Evolutionary conservation across 2,113 vertebrate species (phyloP), one percentile per base, ranked within the genome.

Genomic region (Syngnathoides biaculeatus): DNA sequence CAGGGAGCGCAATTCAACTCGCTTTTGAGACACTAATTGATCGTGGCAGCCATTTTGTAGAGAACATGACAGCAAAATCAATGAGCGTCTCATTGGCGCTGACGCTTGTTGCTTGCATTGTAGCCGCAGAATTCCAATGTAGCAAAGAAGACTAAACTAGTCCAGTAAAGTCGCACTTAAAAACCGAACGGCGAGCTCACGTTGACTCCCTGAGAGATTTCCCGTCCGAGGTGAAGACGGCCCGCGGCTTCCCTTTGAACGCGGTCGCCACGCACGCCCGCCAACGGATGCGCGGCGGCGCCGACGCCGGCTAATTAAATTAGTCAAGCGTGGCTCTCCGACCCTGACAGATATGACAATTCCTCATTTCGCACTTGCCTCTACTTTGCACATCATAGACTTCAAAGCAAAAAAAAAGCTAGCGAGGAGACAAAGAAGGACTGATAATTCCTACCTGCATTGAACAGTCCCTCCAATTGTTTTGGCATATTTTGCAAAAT

Each of bases 231-330:
- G n/a, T 52, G 22, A 20, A 47, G 6, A 5, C 15, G 5, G 19
- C 8, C 48, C n/a, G n/a, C 12, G 13, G 20, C 12, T 24, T 55
- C 52, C 12, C 22, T 12, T 53, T 26, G 52, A 24, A 3, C 11
- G 10, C 14, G 52, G 26, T 13, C 11, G 5, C 9, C 14, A 17
- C 2, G 17, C 1, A 7, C 15, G 55, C 4, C 15, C 13, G 2
- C 1, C 7, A 57, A 30, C 30, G 3, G 14, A 17, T 27, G 24
- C 22, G 27, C 7, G 13, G 53, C 13, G 30, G 2, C 20, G n/a
- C 9, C 38, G 40, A 8, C 55, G 15, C 61, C 20, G 74, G 65
- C 50, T 86, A 77, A 82, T 85, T 79, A 72, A 74, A 79, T 80
- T 62, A 56, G 55, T 45, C 52, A 68, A 55, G 69, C 74, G 68